A percentile compares a stretch with the other conserved stretches of the same genome.
Evolutionary conservation across 2,888 invertebrate species (phyloP).

Genomic region (Phlogophora meticulosa): DNA sequence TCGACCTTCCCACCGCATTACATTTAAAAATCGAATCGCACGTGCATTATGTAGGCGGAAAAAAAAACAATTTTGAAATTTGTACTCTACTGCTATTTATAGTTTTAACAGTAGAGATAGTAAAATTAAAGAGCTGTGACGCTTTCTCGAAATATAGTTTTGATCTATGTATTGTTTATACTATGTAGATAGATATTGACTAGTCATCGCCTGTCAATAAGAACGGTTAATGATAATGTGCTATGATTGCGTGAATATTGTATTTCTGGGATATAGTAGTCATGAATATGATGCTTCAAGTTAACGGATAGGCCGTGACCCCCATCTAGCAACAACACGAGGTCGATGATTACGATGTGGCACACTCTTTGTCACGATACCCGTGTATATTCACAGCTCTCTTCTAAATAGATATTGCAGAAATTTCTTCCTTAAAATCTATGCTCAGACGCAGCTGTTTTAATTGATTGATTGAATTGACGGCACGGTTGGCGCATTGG

Average conservation of each 20-base stretch:
- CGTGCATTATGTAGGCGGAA: conserved; percentile 33
- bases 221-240: background rate
- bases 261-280: conserved; percentile 7
- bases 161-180: background rate
- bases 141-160: background rate
- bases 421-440: background rate
- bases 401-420: conserved; percentile 3
- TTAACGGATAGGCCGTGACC: conserved; percentile 30
- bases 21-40: conserved; percentile 46
- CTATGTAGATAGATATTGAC: background rate
- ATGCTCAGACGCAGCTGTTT: background rate
- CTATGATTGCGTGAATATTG: background rate
- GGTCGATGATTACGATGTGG: conserved; percentile 18
- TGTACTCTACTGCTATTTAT: conserved; percentile 30
- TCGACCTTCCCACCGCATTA: conserved; percentile 61
- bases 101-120: background rate
- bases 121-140: background rate
- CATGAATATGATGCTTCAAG: conserved; percentile 2
- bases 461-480: too few relatives aligned
- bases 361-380: conserved; percentile 20
- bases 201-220: background rate
- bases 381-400: background rate
- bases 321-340: conserved; percentile 5
- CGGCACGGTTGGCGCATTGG: too few relatives aligned
- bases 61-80: background rate